Evolutionary conservation across 2,888 invertebrate species (phyloP), one percentile per base, ranked within the genome.

Genomic region (Caenorhabditis plicata): DNA sequence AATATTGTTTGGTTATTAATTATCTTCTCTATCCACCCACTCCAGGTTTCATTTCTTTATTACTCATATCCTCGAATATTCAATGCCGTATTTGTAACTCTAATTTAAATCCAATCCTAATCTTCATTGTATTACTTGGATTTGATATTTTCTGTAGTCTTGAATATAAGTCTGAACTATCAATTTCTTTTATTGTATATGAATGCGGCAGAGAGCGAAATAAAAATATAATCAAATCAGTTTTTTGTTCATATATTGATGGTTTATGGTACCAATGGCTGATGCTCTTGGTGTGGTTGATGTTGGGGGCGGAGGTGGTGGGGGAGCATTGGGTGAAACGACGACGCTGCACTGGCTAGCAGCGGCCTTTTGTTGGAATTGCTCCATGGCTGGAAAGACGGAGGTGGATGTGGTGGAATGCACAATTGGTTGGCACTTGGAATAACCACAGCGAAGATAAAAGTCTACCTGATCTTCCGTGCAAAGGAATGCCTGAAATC

Each of bases 391-490:
- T 19, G 68, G 61, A 44, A 71, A 69, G 35, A 69, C 64, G 15
- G 65, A 67, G 11, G 71, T 68, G 20, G 71, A 51, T 22, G 65
- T 61, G 22, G 71, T 67, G 3, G 69, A 67, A 43, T 69, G 69
- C 20, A 71, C 44, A 27, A 69, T 68, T 2, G 67, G 65, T 15
- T 51, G 43, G 27, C 71, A 71, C 25, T 58, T 50, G 19, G 31
- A 23, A 64, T 82, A 83, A 2, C 83, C 83, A 26, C 83, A 64
- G 35, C 75, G 77, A 25, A 68, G 51, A 67, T 83, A 83, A 66
- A 83, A 83, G 8, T 74, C 74, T 52, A 81, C 78, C 64, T 83
- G 81, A 68, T 83, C 83, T 52, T 81, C 78, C 0, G 83, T 83
- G 4, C 80, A 82, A 43, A 83, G 70, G 56, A 77, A 83, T 44